A percentile compares a stretch with the other conserved stretches of the same genome.
Evolutionary conservation across 2,888 invertebrate species (phyloP).

Genomic region (Balanococcus diminutus): DNA sequence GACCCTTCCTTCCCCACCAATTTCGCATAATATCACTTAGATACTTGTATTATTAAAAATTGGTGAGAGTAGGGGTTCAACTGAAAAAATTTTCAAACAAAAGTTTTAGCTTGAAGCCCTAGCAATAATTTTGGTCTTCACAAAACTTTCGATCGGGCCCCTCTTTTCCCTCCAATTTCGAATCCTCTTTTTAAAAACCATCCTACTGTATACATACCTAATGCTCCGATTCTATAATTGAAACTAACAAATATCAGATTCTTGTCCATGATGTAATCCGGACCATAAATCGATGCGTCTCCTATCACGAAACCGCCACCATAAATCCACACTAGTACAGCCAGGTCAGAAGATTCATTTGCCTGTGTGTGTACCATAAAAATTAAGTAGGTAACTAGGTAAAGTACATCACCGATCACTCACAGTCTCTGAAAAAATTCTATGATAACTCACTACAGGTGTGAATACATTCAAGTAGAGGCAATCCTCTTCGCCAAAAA

Average conservation of each 20-base stretch:
- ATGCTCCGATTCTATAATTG: conserved; percentile 61
- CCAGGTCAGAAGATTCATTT: conserved; percentile 60
- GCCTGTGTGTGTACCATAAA: not conserved
- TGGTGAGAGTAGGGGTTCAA: too few species aligned
- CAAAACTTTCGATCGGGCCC: too few species aligned
- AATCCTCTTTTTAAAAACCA: too few species aligned
- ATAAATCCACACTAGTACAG: conserved; percentile 61
- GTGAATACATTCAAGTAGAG: conserved; percentile 65
- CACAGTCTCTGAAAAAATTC: not conserved
- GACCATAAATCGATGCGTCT: conserved; percentile 65
- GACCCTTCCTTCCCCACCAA: too few species aligned
- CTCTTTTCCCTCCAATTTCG: too few species aligned
- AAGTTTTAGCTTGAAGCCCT: too few species aligned
- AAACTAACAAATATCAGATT: conserved; percentile 63
- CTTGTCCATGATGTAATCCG: conserved; percentile 68
- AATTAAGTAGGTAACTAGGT: too few species aligned
- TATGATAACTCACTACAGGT: conserved; percentile 57
- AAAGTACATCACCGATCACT: too few species aligned
- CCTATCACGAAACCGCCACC: conserved; percentile 70
- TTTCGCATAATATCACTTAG: too few species aligned
- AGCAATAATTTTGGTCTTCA: too few species aligned
- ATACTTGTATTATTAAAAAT: too few species aligned
- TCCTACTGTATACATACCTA: conserved; percentile 60
- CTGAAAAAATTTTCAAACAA: too few species aligned
- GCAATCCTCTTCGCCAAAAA: conserved; percentile 65